These are phyloP conservation scores for Neria commutata DNA, from an alignment of 2,888 invertebrate species.

Conservation along the genomic window DNA sequence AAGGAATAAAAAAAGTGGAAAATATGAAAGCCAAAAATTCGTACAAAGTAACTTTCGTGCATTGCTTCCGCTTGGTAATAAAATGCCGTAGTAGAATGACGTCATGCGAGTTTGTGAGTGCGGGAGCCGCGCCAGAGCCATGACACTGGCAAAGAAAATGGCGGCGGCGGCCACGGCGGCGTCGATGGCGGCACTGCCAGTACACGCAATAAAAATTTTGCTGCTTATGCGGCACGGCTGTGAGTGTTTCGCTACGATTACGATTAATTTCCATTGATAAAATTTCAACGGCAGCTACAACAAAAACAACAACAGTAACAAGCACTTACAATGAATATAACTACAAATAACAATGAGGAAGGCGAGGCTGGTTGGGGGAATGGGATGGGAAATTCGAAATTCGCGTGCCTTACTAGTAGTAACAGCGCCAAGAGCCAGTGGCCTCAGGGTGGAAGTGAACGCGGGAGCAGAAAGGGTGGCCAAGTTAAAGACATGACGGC, in stretches of 20 bases:
- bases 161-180: neutral
- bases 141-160: slow-evolving; percentile 10
- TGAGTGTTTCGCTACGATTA: slow-evolving; percentile 16
- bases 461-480: neutral
- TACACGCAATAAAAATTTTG: slow-evolving; percentile 19
- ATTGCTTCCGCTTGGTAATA: no score
- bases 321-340: neutral
- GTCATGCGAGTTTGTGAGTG: slow-evolving; percentile 5
- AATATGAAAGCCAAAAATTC: no score
- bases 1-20: no score
- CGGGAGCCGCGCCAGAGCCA: no score
- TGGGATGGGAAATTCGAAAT: neutral
- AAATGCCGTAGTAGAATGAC: slow-evolving; percentile 7
- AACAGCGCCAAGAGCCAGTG: neutral
- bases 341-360: neutral
- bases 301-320: slow-evolving; percentile 5
- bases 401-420: neutral
- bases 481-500: neutral
- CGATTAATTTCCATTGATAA: slow-evolving; percentile 35
- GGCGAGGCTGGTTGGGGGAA: neutral
- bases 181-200: neutral
- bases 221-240: neutral
- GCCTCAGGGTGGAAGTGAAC: neutral
- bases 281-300: slow-evolving; percentile 11
- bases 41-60: no score